Percentiles rank a stretch among this genome's conserved stretches.
These are phyloP conservation scores for Pogoniulus pusillus DNA, from an alignment of 2,797 vertebrate genomes.

Conservation along the genomic window DNA sequence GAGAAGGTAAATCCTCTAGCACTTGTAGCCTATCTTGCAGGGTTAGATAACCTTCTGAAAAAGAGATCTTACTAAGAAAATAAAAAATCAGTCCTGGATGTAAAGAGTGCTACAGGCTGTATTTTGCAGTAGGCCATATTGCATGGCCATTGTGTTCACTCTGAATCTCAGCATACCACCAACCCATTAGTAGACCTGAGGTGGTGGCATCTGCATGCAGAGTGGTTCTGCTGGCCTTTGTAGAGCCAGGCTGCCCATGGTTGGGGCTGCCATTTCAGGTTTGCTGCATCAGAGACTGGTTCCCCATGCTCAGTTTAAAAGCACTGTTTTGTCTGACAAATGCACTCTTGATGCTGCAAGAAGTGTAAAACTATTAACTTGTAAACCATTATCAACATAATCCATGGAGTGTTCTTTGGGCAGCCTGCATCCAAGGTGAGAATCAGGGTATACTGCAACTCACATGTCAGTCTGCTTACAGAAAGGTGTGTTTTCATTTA, in stretches of 20 bases:
- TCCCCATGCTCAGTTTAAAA: not conserved
- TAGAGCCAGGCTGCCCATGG: not conserved
- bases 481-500: not conserved
- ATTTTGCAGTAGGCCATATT: not conserved
- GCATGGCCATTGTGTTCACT: not conserved
- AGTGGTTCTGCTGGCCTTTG: not conserved
- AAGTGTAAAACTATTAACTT: not conserved
- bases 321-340: not conserved
- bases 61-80: not conserved
- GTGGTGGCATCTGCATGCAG: not conserved
- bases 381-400: not conserved
- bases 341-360: not conserved
- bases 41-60: not conserved
- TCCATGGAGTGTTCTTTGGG: not conserved
- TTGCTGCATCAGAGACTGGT: not conserved
- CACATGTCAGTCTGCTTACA: not conserved
- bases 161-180: not conserved
- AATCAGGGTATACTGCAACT: rapidly evolving
- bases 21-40: not conserved
- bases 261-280: not conserved
- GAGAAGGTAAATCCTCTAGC: not conserved
- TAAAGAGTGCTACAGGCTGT: not conserved
- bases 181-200: not conserved
- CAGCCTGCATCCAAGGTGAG: not conserved
- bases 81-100: not conserved